Percentiles rank a stretch among this genome's conserved stretches.
These are phyloP conservation scores for Dasypogon diadema DNA, from an alignment of 2,888 invertebrate species.

Conservation along the genomic window DNA sequence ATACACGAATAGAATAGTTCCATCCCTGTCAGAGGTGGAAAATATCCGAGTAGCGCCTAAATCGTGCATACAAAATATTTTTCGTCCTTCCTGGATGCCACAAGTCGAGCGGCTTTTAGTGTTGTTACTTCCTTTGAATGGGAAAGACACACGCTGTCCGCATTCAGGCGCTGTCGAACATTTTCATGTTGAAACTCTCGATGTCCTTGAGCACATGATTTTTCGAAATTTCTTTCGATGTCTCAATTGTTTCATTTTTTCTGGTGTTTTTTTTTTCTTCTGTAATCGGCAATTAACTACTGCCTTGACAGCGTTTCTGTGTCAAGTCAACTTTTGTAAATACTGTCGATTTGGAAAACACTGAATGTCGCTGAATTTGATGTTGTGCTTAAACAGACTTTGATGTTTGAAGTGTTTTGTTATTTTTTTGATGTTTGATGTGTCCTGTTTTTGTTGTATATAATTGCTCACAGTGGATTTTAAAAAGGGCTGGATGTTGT, in stretches of 20 bases:
- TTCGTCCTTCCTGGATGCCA: slow-evolving; percentile 55
- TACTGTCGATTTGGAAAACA: not conserved
- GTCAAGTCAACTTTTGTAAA: not conserved
- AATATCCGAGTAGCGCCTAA: slow-evolving; percentile 49
- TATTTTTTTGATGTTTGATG: slow-evolving; percentile 21
- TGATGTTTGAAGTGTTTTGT: slow-evolving; percentile 25
- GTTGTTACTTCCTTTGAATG: slow-evolving; percentile 58
- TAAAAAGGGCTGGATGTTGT: slow-evolving; percentile 15
- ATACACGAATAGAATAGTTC: slow-evolving; percentile 29
- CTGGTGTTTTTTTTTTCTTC: not conserved
- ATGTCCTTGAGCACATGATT: slow-evolving; percentile 49
- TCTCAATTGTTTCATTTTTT: not conserved
- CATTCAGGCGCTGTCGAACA: slow-evolving; percentile 15
- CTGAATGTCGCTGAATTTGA: not conserved
- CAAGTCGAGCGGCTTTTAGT: slow-evolving; percentile 54
- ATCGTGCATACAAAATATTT: slow-evolving; percentile 48
- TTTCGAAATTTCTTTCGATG: slow-evolving; percentile 19
- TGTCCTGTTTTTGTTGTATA: slow-evolving; percentile 12
- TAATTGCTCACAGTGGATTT: slow-evolving; percentile 2
- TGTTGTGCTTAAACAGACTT: slow-evolving; percentile 18
- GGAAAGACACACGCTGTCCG: slow-evolving; percentile 51
- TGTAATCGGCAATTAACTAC: slow-evolving; percentile 14
- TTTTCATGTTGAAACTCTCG: slow-evolving; percentile 7
- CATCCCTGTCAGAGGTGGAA: slow-evolving; percentile 54
- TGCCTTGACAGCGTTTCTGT: slow-evolving; percentile 24